Conservation (phyloP, 2,888 invertebrate genomes). For the Abscondita cerata region DNA sequence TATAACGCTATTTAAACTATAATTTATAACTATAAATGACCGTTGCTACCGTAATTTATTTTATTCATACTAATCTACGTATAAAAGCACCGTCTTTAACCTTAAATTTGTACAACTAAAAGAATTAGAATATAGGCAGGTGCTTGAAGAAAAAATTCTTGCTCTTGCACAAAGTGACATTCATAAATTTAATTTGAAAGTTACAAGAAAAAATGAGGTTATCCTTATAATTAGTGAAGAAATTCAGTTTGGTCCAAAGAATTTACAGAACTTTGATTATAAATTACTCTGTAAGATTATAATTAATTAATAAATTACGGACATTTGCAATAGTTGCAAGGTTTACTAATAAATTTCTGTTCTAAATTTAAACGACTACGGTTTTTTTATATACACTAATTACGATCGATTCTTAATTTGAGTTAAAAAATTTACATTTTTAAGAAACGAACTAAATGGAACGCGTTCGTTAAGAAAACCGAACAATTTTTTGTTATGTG, state of each 20-base stretch:
- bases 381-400: too few species aligned
- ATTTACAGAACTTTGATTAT: not conserved
- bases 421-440: too few species aligned
- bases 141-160: not conserved
- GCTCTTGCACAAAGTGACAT: not conserved
- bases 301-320: not conserved
- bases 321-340: not conserved
- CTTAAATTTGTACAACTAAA: not conserved
- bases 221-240: not conserved
- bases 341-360: too few species aligned
- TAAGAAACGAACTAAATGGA: too few species aligned
- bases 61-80: slow-evolving; percentile 1
- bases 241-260: not conserved
- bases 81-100: not conserved
- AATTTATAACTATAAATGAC: slow-evolving; percentile 8
- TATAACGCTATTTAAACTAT: not conserved
- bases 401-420: too few species aligned
- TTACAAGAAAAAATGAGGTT: slow-evolving; percentile 4
- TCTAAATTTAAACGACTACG: too few species aligned
- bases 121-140: not conserved
- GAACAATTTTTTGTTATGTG: too few species aligned
- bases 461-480: too few species aligned
- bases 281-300: not conserved
- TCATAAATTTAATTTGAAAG: slow-evolving; percentile 9
- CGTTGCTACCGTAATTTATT: slow-evolving; percentile 7